A percentile compares a stretch with the other conserved stretches of the same genome.
These are phyloP conservation scores for Amia ocellicauda DNA, from an alignment of 2,113 vertebrate genomes.

Conservation along the genomic window DNA sequence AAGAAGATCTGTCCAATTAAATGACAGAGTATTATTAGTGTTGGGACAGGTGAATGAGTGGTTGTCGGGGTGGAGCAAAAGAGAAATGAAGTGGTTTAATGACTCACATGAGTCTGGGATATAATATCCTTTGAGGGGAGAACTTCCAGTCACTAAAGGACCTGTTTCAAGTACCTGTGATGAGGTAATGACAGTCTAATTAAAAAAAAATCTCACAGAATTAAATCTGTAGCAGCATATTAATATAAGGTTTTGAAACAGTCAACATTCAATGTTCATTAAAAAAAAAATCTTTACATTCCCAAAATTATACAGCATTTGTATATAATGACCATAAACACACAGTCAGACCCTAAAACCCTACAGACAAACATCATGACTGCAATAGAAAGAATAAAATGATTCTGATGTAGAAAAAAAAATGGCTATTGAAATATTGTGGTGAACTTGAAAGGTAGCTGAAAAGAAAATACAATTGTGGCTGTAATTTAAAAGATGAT, in stretches of 20 bases:
- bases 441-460: no score
- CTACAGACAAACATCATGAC: no score
- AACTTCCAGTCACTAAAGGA: slow-evolving; percentile 14
- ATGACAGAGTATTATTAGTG: slow-evolving; percentile 47
- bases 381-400: no score
- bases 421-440: no score
- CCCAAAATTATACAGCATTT: no score
- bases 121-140: slow-evolving; percentile 14
- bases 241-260: slow-evolving; percentile 2
- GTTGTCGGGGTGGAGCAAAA: slow-evolving; percentile 44
- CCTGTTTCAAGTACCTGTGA: slow-evolving; percentile 11
- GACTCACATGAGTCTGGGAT: slow-evolving; percentile 21
- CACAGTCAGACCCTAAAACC: no score
- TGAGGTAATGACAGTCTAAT: slow-evolving; percentile 34
- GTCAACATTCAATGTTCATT: no score
- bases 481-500: no score
- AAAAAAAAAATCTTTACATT: no score
- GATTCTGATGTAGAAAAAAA: no score
- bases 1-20: slow-evolving; percentile 44
- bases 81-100: slow-evolving; percentile 42
- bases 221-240: background rate
- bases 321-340: no score
- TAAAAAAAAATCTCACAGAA: slow-evolving; percentile 11
- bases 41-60: slow-evolving; percentile 48
- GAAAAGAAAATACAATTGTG: no score